A percentile compares a stretch with the other conserved stretches of the same genome.
Evolutionary conservation across 37 sponge, comb jelly and placozoan species (phyloP).

Genomic region (Aphrocallistes beatrix): DNA sequence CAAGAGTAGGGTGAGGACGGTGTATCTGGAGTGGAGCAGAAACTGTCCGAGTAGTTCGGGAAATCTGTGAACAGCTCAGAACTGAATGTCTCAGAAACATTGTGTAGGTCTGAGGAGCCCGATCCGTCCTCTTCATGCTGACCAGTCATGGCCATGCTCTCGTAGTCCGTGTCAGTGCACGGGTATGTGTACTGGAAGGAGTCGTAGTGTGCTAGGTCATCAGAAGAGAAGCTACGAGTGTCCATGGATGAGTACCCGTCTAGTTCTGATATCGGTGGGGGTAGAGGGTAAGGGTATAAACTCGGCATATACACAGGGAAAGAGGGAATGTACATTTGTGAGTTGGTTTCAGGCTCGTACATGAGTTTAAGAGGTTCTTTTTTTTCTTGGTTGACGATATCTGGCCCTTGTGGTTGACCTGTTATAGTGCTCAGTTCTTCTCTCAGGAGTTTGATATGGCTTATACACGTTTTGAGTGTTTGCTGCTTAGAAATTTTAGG

Average conservation of each 20-base stretch:
- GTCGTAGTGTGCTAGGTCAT: not conserved
- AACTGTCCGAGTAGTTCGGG: slow-evolving; percentile 11
- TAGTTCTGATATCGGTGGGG: no score
- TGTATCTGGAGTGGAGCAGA: not conserved
- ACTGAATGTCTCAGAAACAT: not conserved
- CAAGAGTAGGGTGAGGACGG: not conserved
- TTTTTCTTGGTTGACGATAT: no score
- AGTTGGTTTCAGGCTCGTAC: no score
- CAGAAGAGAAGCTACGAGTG: not conserved
- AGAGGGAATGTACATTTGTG: not conserved
- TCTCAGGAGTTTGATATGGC: not conserved
- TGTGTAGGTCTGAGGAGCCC: not conserved
- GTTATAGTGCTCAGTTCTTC: not conserved
- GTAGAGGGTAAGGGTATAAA: not conserved
- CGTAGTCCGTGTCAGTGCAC: not conserved
- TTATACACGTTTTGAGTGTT: not conserved
- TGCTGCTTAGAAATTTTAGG: slow-evolving; percentile 15
- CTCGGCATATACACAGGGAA: not conserved
- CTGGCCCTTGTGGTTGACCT: not conserved
- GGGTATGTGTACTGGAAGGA: not conserved
- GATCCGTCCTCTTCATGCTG: not conserved
- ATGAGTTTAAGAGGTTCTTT: no score
- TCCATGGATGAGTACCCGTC: not conserved
- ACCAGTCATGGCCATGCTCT: not conserved
- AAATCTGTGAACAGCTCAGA: not conserved